Conservation (phyloP, 2,797 vertebrate species). For the Urocyon cinereoargenteus region DNA sequence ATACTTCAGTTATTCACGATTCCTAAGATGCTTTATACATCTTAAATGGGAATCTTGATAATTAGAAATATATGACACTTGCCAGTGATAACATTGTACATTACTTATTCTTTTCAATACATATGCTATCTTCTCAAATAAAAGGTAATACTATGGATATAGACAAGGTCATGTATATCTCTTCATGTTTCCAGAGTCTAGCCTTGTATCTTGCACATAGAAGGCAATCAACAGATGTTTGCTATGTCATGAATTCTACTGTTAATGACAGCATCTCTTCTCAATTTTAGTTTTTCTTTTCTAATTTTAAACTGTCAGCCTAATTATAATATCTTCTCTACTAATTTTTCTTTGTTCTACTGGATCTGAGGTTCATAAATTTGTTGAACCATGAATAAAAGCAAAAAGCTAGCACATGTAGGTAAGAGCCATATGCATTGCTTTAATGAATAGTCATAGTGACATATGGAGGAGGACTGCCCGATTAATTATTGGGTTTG, state of each 20-base stretch:
- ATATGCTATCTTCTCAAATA: not conserved
- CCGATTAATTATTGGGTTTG: constrained; percentile 79
- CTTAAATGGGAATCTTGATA: not conserved
- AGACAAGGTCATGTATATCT: not conserved
- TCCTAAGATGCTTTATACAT: not conserved
- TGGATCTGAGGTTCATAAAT: constrained; percentile 71
- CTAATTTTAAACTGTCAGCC: constrained; percentile 50
- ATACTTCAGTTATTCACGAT: not conserved
- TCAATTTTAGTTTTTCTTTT: constrained; percentile 34
- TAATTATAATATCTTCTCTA: constrained; percentile 18
- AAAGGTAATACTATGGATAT: not conserved
- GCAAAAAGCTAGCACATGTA: constrained; percentile 49
- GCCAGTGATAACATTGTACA: not conserved
- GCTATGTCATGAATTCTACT: not conserved
- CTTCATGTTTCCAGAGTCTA: not conserved
- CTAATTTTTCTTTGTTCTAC: constrained; percentile 60
- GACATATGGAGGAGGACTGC: constrained; percentile 82
- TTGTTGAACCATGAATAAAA: constrained; percentile 73
- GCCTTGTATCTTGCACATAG: not conserved
- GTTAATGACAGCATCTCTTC: not conserved
- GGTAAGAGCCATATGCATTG: constrained; percentile 74
- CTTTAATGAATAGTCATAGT: constrained; percentile 75
- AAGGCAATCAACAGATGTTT: not conserved
- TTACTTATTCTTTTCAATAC: not conserved
- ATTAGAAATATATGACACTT: constrained; percentile 16